Conservation (phyloP, 2,113 vertebrate species). For the Labeo rohita region DNA sequence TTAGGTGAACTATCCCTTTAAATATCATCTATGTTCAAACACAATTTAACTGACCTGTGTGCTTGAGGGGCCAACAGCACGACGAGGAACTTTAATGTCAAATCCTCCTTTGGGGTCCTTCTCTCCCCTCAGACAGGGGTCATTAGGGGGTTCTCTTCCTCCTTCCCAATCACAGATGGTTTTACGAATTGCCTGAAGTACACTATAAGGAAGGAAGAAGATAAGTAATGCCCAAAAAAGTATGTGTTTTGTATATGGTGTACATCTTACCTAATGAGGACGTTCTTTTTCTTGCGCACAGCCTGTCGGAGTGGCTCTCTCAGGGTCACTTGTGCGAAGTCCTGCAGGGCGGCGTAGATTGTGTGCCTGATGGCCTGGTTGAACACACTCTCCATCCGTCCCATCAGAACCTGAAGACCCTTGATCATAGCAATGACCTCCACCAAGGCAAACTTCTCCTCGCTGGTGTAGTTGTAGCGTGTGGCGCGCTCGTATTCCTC, state of each 20-base stretch:
- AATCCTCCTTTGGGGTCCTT: slow-evolving; percentile 99
- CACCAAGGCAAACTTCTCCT: slow-evolving; percentile 98
- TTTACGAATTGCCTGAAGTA: slow-evolving; percentile 97
- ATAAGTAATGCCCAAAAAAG: slow-evolving; percentile 1
- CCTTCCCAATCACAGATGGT: slow-evolving; percentile 99
- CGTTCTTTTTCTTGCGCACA: slow-evolving; percentile 97
- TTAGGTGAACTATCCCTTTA: too few species aligned
- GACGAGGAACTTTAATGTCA: slow-evolving; percentile 97
- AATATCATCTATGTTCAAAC: neutral
- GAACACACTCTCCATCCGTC: slow-evolving; percentile 97
- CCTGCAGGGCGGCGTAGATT: slow-evolving; percentile 97
- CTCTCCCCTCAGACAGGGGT: slow-evolving; percentile 95
- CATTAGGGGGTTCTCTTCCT: slow-evolving; percentile 93
- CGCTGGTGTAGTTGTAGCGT: slow-evolving; percentile 97
- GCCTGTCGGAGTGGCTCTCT: slow-evolving; percentile 94
- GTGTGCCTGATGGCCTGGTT: slow-evolving; percentile 99
- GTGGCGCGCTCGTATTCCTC: slow-evolving; percentile 98
- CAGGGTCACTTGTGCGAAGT: slow-evolving; percentile 95
- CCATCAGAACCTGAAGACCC: slow-evolving; percentile 98
- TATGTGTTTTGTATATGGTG: neutral
- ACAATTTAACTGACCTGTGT: slow-evolving; percentile 84
- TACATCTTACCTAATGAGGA: slow-evolving; percentile 88
- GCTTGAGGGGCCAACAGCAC: slow-evolving; percentile 97
- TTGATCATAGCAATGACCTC: slow-evolving; percentile 99
- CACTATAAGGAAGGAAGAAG: slow-evolving; percentile 70